Percentiles rank a stretch among this genome's conserved stretches.
phyloP scores from a whole-genome alignment of 1,140 invertebrate genomes.

The Lasioglossum baleicum region DNA sequence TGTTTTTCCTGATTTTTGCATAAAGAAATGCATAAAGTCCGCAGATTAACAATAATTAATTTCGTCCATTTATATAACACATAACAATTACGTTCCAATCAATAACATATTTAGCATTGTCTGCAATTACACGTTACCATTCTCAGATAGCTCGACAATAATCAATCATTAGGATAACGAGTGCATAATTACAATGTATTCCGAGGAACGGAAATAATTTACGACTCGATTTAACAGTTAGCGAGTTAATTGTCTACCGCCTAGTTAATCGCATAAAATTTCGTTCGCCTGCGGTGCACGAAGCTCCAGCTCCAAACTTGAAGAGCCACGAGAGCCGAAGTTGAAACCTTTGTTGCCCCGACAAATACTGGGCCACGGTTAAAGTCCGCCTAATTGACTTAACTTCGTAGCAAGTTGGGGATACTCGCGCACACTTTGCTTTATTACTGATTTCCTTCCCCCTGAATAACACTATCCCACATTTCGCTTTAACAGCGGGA shows the following conservation, averaged over 20 bases:
- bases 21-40: no score
- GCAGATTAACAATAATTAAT: no score
- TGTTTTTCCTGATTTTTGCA: no score
- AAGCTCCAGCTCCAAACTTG: not conserved
- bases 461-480: not conserved
- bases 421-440: conserved; percentile 1
- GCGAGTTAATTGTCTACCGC: not conserved
- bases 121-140: no score
- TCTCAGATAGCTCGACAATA: no score
- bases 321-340: conserved; percentile 6
- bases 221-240: not conserved
- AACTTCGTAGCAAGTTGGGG: conserved; percentile 15
- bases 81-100: no score
- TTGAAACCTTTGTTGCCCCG: conserved; percentile 14
- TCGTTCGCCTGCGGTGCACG: not conserved
- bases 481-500: not conserved
- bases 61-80: no score
- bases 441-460: not conserved
- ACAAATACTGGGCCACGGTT: conserved; percentile 9
- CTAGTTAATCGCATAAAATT: conserved; percentile 8
- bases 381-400: conserved; percentile 18
- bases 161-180: no score
- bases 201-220: not conserved
- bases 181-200: no score
- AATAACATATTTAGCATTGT: no score